A percentile compares a stretch with the other conserved stretches of the same genome.
phyloP scores from a whole-genome alignment of 2,797 vertebrate genomes.

The Ispidina picta region DNA sequence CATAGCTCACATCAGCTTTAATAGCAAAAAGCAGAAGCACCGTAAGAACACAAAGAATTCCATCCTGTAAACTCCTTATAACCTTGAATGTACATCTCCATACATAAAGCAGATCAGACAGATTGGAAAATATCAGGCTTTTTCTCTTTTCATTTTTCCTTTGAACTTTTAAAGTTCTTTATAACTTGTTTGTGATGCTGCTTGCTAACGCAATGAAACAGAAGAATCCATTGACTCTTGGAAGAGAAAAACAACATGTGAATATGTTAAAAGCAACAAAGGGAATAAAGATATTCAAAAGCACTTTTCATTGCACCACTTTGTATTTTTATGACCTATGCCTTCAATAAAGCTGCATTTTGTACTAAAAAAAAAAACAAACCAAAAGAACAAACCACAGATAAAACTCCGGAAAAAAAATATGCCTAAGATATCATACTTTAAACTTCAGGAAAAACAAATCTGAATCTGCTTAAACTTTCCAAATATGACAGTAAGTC shows the following conservation, averaged over 20 bases:
- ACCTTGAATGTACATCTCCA: not conserved
- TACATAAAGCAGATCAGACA: not conserved
- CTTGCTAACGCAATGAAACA: not conserved
- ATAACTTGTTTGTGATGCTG: not conserved
- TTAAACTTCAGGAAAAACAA: not conserved
- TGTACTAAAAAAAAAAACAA: not conserved
- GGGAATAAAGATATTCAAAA: not conserved
- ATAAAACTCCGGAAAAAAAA: no score
- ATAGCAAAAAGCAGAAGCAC: not conserved
- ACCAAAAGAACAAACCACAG: no score
- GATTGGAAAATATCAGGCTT: not conserved
- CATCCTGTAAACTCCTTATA: not conserved
- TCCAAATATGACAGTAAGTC: not conserved
- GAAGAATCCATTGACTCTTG: not conserved
- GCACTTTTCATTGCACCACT: not conserved
- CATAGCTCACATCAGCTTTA: not conserved
- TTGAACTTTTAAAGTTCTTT: not conserved
- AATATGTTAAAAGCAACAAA: not conserved
- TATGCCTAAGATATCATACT: not conserved
- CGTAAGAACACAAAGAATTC: not conserved
- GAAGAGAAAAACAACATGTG: not conserved
- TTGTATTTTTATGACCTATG: not conserved
- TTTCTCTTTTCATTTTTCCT: not conserved
- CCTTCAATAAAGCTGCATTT: not conserved
- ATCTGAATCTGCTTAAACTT: not conserved